These are phyloP conservation scores for Thera obeliscata DNA, from an alignment of 2,888 invertebrate species.

Conservation along the genomic window DNA sequence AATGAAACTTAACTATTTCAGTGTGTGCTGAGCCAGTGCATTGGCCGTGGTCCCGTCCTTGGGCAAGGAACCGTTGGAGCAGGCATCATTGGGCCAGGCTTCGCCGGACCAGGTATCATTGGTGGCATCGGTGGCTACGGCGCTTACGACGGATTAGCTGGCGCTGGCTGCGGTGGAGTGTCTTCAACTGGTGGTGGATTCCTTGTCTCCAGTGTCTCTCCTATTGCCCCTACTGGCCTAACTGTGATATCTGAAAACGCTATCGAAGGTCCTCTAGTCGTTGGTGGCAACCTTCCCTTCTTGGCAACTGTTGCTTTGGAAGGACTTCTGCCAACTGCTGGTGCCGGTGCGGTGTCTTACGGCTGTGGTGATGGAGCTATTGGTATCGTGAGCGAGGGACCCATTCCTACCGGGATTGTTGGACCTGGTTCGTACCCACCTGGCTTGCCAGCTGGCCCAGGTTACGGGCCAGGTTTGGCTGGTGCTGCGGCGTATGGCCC, in stretches of 20 bases:
- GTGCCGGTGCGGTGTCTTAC: conserved; percentile 55
- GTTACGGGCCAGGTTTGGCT: conserved; percentile 20
- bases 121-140: conserved; percentile 12
- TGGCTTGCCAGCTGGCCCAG: conserved; percentile 25
- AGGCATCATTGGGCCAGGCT: not conserved
- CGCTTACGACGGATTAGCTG: conserved; percentile 16
- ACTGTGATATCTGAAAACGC: conserved; percentile 58
- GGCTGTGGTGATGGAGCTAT: conserved; percentile 55
- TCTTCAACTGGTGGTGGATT: conserved; percentile 58
- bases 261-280: conserved; percentile 55
- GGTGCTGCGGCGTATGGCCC: conserved; percentile 23
- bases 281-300: conserved; percentile 61
- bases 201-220: conserved; percentile 54
- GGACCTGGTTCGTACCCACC: conserved; percentile 34
- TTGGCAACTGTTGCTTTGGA: conserved; percentile 57
- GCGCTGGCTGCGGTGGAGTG: conserved; percentile 42
- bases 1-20: conserved; percentile 16
- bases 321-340: conserved; percentile 56
- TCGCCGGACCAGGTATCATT: conserved; percentile 28
- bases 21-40: conserved; percentile 41
- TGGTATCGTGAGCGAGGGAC: conserved; percentile 46
- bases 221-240: conserved; percentile 56
- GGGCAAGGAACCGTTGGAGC: conserved; percentile 19
- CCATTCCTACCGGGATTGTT: conserved; percentile 32
- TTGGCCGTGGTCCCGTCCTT: conserved; percentile 36